Evolutionary conservation across 2,888 invertebrate genomes (phyloP).

Genomic region (Eubasilissa splendida): DNA sequence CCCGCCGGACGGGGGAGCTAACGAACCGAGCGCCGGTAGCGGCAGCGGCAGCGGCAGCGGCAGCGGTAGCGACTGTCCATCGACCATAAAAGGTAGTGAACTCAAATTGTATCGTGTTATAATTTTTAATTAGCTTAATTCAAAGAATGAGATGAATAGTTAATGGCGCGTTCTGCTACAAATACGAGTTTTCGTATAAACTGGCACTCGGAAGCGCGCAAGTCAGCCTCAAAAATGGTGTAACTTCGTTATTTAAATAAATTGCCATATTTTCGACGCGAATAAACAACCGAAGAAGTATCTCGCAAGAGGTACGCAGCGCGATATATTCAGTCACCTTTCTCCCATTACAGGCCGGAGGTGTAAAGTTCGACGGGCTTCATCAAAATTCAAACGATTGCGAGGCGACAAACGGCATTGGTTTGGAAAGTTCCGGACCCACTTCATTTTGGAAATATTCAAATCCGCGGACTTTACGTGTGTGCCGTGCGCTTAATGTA

Average conservation of each 20-base stretch:
- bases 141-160: too few relatives aligned
- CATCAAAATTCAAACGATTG: constrained; percentile 4
- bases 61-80: background rate
- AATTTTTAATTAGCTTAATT: background rate
- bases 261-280: background rate
- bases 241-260: too few relatives aligned
- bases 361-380: background rate
- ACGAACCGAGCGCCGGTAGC: background rate
- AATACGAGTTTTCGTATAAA: too few relatives aligned
- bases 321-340: background rate
- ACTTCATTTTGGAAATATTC: constrained; percentile 23
- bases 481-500: background rate
- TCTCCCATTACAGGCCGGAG: background rate
- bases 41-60: background rate
- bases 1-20: background rate
- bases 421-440: constrained; percentile 54
- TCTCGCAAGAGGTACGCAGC: background rate
- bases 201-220: too few relatives aligned
- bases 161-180: too few relatives aligned
- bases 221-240: too few relatives aligned
- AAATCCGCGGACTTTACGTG: constrained; percentile 8
- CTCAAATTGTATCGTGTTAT: constrained; percentile 1
- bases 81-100: background rate
- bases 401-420: background rate
- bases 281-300: background rate